These are phyloP conservation scores for Lottia scabra DNA, from an alignment of 2,888 invertebrate species.

Conservation along the genomic window DNA sequence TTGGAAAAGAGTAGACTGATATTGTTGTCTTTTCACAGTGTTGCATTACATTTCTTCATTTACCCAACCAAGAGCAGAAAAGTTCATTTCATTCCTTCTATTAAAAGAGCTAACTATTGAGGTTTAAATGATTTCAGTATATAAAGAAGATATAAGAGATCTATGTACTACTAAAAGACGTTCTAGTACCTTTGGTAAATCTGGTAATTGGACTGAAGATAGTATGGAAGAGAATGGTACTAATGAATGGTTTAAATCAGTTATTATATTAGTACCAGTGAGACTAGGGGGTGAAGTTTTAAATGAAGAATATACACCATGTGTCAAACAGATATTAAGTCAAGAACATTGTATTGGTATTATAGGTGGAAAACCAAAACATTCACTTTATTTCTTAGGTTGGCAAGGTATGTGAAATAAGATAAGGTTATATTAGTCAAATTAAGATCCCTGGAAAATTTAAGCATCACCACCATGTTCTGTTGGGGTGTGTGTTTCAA, in stretches of 20 bases:
- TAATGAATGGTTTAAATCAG: constrained; percentile 57
- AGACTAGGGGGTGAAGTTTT: constrained; percentile 88
- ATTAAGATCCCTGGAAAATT: no score
- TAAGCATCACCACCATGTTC: no score
- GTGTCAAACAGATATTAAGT: constrained; percentile 83
- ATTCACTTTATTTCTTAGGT: constrained; percentile 93
- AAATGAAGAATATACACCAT: constrained; percentile 86
- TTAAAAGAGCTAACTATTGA: no score
- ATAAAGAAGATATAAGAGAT: constrained; percentile 81
- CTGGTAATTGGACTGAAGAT: constrained; percentile 14
- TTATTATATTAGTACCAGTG: constrained; percentile 86
- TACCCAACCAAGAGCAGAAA: no score
- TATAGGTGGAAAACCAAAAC: constrained; percentile 92
- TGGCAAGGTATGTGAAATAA: constrained; percentile 77
- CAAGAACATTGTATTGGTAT: constrained; percentile 88
- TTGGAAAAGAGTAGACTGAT: no score
- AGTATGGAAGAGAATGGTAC: constrained; percentile 16
- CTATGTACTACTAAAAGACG: constrained; percentile 55
- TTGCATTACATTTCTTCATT: no score
- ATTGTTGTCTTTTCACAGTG: no score
- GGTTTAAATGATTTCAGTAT: constrained; percentile 73
- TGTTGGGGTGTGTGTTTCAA: no score
- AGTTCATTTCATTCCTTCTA: no score
- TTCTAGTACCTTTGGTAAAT: constrained; percentile 26
- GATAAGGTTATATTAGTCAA: no score